Evolutionary conservation across 2,113 vertebrate genomes (phyloP), one percentile per base, ranked within the genome.

Genomic region (Alligator sinensis): DNA sequence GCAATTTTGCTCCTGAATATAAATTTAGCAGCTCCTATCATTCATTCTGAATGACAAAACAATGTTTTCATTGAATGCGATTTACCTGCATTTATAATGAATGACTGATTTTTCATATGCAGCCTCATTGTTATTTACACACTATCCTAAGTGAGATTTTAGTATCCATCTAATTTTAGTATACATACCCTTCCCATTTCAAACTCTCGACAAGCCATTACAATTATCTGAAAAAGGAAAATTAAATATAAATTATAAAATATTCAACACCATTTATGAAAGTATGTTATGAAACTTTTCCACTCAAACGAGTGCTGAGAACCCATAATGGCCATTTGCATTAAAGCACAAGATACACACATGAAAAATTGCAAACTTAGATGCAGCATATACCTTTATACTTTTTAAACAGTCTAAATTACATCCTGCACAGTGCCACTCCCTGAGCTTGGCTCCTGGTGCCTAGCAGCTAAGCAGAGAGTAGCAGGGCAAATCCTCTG

Each of bases 201-300:
- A 97, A 99, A 99, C 97, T 99, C 99, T 95, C 99, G 98, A 98
- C 99, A 99, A 54, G 99, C 99, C 99, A 99, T 99, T 60, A 99
- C 98, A 93, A 99, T 99, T 96, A 99, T 99, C 99, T 99, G 98
- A 68, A 96, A 95, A 83, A 38, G 12, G 92, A 84, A 81, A 83
- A 60, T 82, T 59, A 78, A 11, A 89, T 70, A 28, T 28, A 80
- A 92, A 16, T 92, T 58, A 70, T n/a, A 25, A 58, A 80, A 15
- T 30, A 57, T 47, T 80, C 81, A 76, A 95, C 28, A 83, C 27
- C 77, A 28, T 80, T 66, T 47, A 55, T 57, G 24, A 24, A 93
- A 87, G 80, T 9, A 59, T 55, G 2, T 25, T 72, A 57, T 61
- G 34, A 57, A 58, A 47, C 34, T 30, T 54, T 60, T 84, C 9